Base-by-base conservation (phyloP, 2,797 vertebrate species). In the Xenopus petersii region DNA sequence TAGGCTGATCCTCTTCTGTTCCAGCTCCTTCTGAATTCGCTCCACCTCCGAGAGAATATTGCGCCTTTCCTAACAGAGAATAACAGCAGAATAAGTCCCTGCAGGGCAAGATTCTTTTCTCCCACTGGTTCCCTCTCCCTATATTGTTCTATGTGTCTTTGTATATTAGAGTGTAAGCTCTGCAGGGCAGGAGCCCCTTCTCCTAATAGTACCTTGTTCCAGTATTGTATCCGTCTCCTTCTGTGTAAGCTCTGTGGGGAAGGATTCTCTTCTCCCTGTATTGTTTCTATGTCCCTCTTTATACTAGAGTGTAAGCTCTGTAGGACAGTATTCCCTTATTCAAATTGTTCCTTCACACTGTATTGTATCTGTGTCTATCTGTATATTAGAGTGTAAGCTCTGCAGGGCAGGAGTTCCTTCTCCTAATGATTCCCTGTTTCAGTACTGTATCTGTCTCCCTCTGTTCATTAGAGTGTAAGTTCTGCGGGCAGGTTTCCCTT, bases 1-100 rank as follows among this genome's bases (percentile, higher is more conserved):
- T 64, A 91, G 87, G 80, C 91, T 85, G 64, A 95, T 85, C 81
- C 84, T 92, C 86, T 96, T 93, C 54, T 95, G 92, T 75, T 95
- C 95, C 86, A 93, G 87, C 75, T 94, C 93, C 80, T 93, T 87
- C 81, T 80, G 92, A 71, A 85, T 87, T 71, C 83, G 81, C 56
- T 94, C 88, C 84, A 95, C 86, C 82, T 93, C 89, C 72, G 94
- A 93, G 82, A 93, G 92, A 79, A 93, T 83, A 67, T 91, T 85
- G n/a, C 91, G 90, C 85, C 94, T 95, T 84, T 94, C 94, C 95
- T 95, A 85, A 56, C 56, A 79, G 49, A 78, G 80, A 74, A 81
- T 4, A 30, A 75, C 66, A 54, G 12, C 1, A 21, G 17, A 24
- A 24, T 55, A 13, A 13, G 7, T 54, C 5, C 6, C 15, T 55